Base-by-base conservation (phyloP, 1,140 invertebrate genomes). In the Sweltsa coloradensis region DNA sequence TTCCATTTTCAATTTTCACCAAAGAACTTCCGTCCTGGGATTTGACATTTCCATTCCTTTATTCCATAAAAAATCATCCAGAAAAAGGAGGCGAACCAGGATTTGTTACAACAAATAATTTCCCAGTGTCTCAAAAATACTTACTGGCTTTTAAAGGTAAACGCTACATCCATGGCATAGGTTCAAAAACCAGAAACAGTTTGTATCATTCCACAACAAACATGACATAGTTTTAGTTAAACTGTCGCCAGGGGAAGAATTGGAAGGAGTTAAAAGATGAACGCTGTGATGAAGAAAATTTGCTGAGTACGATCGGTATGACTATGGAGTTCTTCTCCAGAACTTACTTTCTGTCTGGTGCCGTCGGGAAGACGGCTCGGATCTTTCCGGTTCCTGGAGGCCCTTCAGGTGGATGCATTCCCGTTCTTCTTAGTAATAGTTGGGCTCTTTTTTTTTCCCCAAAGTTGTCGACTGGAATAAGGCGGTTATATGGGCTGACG, bases 331-430 rank as follows among this genome's bases (percentile, higher is more conserved):
- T 51, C 69, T 99, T 52, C 69, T 99, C 54, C 79, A 85, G 63
- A 98, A 98, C 67, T 92, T 94, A 97, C 95, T 26, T 99, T 98
- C 71, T 99, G 96, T 67, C 74, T 99, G 59, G 93, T 97, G 49
- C 96, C 96, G 14, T 74, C 96, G 57, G 96, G 96, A 34, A 76
- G 96, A 57, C 80, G 96, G 54, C 75, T 99, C 43, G 96, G 95
- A 44, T 97, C 94, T 45, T 99, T 97, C 70, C 77, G 96, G 64
- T 98, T 93, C 68, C 70, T 94, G 55, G 89, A 93, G 74, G 85
- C 87, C 49, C 71, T 95, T 55, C 85, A 87, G 62, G 88, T 91
- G 42, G 93, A 36, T 99, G 96, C 69, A 89, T 99, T 59, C 96
- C 96, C 34, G 91, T 99, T 29, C 71, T 99, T 51, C 72, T 99